phyloP scores from a whole-genome alignment of 30 jellyfish, hydroid and myxozoan species.

The Aurelia coerulea region DNA sequence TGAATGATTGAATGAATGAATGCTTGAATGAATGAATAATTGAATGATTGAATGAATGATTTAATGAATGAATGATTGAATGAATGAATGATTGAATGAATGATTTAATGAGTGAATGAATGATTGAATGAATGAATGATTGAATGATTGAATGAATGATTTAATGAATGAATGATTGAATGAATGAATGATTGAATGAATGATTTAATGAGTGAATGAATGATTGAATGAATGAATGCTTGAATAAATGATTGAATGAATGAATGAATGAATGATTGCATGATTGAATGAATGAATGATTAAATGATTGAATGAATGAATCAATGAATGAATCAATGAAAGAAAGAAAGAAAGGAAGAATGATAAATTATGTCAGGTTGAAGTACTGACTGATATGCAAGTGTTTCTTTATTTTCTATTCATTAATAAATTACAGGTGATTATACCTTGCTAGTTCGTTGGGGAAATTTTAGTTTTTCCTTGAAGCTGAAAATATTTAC shows the following conservation, averaged over 20 bases:
- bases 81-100: background rate
- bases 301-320: background rate
- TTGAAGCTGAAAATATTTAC: too few species aligned
- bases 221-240: background rate
- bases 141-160: background rate
- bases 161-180: background rate
- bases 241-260: background rate
- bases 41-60: slow-evolving; percentile 1
- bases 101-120: background rate
- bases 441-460: too few species aligned
- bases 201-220: background rate
- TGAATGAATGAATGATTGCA: background rate
- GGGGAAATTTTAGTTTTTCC: too few species aligned
- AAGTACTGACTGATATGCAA: too few species aligned
- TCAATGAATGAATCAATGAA: background rate
- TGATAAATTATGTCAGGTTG: too few species aligned
- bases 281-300: background rate
- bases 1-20: background rate
- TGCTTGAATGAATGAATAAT: background rate
- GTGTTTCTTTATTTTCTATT: too few species aligned
- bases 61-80: background rate
- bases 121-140: background rate
- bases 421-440: too few species aligned
- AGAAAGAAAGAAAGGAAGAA: background rate
- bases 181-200: background rate